phyloP scores from a whole-genome alignment of 2,888 invertebrate genomes.

The Osmoderma eremita region DNA sequence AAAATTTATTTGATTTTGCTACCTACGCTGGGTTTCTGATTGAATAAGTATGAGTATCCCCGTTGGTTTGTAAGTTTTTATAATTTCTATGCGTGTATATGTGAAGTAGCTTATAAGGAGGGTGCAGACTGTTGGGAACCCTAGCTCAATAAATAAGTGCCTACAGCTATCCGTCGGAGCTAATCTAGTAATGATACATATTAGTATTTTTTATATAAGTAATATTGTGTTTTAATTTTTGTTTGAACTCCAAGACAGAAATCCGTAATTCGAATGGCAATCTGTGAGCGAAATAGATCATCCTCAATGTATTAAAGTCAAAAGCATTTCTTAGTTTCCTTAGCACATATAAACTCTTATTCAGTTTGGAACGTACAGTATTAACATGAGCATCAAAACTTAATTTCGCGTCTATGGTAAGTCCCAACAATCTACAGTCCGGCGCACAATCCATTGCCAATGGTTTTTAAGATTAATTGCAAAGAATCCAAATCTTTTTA shows the following conservation, averaged over 20 bases:
- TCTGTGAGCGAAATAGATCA: background rate
- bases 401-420: background rate
- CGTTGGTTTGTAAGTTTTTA: too few relatives aligned
- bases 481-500: too few relatives aligned
- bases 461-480: too few relatives aligned
- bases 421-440: constrained; percentile 7
- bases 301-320: background rate
- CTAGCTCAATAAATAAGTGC: too few relatives aligned
- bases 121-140: too few relatives aligned
- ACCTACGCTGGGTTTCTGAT: too few relatives aligned
- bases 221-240: background rate
- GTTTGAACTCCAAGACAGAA: background rate
- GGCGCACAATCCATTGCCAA: background rate
- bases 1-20: too few relatives aligned
- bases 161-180: too few relatives aligned
- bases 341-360: background rate
- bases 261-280: background rate
- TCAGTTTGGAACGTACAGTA: background rate
- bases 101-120: too few relatives aligned
- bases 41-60: too few relatives aligned
- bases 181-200: too few relatives aligned
- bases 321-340: background rate
- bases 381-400: background rate
- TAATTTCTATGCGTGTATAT: too few relatives aligned
- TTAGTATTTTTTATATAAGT: background rate